A percentile compares a stretch with the other conserved stretches of the same genome.
Evolutionary conservation across 2,888 invertebrate species (phyloP).

Genomic region (Frankliniella fusca): DNA sequence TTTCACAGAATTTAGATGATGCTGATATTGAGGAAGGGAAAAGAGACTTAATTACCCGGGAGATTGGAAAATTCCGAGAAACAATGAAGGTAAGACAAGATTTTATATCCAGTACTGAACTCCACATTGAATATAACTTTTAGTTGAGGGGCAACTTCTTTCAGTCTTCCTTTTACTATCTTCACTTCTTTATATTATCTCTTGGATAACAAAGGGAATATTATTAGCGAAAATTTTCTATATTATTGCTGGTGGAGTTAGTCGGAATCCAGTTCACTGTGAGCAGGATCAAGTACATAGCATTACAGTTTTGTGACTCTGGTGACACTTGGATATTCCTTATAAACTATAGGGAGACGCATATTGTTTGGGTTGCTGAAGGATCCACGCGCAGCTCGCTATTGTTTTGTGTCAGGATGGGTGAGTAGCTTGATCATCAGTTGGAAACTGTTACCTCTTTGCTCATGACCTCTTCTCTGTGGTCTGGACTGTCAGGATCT

Average conservation of each 20-base stretch:
- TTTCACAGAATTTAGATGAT: constrained; percentile 57
- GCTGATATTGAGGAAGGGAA: constrained; percentile 95
- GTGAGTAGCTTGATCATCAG: constrained; percentile 22
- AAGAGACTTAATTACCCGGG: constrained; percentile 90
- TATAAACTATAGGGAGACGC: constrained; percentile 24
- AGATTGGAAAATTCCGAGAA: constrained; percentile 96
- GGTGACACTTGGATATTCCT: constrained; percentile 21
- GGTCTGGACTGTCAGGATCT: constrained; percentile 2
- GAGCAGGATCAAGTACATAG: constrained; percentile 5
- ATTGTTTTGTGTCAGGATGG: constrained; percentile 26
- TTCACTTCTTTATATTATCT: neutral
- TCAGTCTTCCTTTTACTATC: neutral
- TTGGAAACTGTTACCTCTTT: constrained; percentile 1
- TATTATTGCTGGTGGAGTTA: neutral
- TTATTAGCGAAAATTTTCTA: neutral
- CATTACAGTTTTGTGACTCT: neutral
- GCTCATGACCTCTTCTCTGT: neutral
- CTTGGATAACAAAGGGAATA: neutral
- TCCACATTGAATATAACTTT: constrained; percentile 23
- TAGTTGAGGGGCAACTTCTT: neutral
- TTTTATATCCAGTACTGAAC: constrained; percentile 23
- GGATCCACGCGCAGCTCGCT: constrained; percentile 15
- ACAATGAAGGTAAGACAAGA: constrained; percentile 80
- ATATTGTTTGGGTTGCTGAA: constrained; percentile 22
- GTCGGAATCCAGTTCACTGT: neutral